Evolutionary conservation across 23 tunicate genomes (phyloP).

Genomic region (Ciona savignyi): DNA sequence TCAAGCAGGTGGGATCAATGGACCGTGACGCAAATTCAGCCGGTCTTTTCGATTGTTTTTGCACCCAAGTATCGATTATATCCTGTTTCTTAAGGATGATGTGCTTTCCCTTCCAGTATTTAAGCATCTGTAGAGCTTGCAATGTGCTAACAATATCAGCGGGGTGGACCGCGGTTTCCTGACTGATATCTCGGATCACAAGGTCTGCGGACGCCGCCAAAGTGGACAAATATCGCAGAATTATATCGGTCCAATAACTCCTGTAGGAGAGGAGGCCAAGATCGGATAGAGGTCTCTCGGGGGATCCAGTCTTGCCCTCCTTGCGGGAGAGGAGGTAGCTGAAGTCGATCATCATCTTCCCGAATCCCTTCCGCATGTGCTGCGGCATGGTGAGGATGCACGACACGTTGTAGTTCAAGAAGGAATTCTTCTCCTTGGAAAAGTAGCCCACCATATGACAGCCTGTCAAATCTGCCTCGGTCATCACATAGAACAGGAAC

Average conservation of each 20-base stretch:
- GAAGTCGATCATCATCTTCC: constrained; percentile 92
- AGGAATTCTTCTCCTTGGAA: constrained; percentile 94
- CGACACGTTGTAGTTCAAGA: constrained; percentile 88
- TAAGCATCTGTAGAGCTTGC: constrained; percentile 88
- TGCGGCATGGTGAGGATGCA: constrained; percentile 95
- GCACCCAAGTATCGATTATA: constrained; percentile 53
- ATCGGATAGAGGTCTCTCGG: constrained; percentile 92
- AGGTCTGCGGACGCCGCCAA: constrained; percentile 39
- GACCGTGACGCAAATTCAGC: constrained; percentile 35
- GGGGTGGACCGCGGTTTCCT: constrained; percentile 83
- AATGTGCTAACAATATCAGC: constrained; percentile 86
- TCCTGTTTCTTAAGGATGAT: constrained; percentile 81
- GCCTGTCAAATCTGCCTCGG: constrained; percentile 78
- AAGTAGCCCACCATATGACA: constrained; percentile 97
- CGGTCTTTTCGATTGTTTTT: constrained; percentile 36
- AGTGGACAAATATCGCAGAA: constrained; percentile 51
- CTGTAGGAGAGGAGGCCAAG: constrained; percentile 79
- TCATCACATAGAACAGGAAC: constrained; percentile 94
- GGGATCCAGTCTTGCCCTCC: constrained; percentile 90
- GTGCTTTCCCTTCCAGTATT: constrained; percentile 97
- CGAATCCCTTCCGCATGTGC: constrained; percentile 93
- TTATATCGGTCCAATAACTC: constrained; percentile 96
- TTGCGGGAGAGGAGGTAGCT: constrained; percentile 72
- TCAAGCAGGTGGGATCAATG: constrained; percentile 57
- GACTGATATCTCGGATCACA: constrained; percentile 80